Conservation (phyloP, 2,113 vertebrate genomes). For the Phoxinus phoxinus region DNA sequence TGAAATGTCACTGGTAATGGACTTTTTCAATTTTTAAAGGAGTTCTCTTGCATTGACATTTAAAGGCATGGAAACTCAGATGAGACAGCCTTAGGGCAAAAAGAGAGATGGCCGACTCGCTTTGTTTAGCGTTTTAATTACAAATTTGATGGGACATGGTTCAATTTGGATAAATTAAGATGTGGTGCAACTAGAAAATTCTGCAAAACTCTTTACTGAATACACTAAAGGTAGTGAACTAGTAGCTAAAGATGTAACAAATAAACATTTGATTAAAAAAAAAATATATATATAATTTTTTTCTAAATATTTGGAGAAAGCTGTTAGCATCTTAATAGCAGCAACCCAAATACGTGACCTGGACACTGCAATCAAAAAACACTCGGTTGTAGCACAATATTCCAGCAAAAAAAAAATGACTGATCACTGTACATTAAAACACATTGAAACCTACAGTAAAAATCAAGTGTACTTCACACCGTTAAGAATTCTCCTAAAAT, state of each 20-base stretch:
- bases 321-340: not conserved
- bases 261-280: not conserved
- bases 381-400: not conserved
- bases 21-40: conserved; percentile 60
- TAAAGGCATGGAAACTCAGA: conserved; percentile 51
- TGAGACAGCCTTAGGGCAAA: conserved; percentile 29
- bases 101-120: not conserved
- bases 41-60: conserved; percentile 59
- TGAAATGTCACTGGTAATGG: conserved; percentile 66
- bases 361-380: no score
- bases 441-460: not conserved
- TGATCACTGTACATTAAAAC: not conserved
- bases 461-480: not conserved
- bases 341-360: no score
- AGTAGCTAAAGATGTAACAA: not conserved
- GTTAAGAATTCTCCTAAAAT: no score
- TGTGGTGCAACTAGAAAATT: not conserved
- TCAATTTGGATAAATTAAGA: conserved; percentile 1
- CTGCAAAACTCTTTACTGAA: not conserved
- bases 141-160: not conserved
- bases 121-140: conserved; percentile 46
- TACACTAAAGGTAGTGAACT: not conserved
- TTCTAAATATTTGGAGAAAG: not conserved
- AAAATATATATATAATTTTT: not conserved
- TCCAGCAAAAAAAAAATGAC: not conserved